phyloP scores from a whole-genome alignment of 2,113 vertebrate species.

The Athene noctua region DNA sequence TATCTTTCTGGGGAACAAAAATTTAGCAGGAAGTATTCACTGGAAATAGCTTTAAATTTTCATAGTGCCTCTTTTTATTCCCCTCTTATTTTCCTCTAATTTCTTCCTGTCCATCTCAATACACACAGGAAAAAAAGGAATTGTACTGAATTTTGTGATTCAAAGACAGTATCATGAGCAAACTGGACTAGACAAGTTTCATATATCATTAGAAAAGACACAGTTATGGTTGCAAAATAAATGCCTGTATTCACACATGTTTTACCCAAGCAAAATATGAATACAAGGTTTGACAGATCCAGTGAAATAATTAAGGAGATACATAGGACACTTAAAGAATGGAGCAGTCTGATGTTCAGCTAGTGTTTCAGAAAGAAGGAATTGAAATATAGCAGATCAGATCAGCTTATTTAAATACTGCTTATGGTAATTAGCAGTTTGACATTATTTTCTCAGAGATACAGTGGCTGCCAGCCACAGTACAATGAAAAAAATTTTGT shows the following conservation, averaged over 20 bases:
- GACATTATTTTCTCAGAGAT: neutral
- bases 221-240: neutral
- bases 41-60: constrained; percentile 11
- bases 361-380: neutral
- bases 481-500: neutral
- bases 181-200: neutral
- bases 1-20: neutral
- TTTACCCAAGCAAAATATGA: neutral
- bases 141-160: neutral
- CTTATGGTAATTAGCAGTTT: neutral
- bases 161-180: neutral
- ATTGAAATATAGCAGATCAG: neutral
- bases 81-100: neutral
- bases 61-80: neutral
- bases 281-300: neutral
- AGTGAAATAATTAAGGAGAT: neutral
- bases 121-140: neutral
- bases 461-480: neutral
- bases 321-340: neutral
- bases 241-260: neutral
- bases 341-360: neutral
- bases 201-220: neutral
- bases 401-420: constrained; percentile 13
- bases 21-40: neutral
- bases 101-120: neutral